A percentile compares a stretch with the other conserved stretches of the same genome.
Conservation (phyloP, 2,797 vertebrate species). For the Labroides dimidiatus region DNA sequence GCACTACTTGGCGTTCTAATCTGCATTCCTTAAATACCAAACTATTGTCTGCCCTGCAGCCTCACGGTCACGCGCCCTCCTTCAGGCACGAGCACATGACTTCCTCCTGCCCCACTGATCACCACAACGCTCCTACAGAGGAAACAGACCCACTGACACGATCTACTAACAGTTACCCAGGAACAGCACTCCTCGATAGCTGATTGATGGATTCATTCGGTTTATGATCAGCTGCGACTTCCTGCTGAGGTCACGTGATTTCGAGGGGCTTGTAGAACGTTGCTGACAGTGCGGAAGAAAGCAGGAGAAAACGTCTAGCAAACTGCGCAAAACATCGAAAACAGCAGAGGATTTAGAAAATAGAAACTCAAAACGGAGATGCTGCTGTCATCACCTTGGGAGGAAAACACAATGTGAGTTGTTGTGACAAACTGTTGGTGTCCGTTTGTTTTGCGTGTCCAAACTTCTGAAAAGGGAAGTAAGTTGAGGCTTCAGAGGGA, state of each 20-base stretch:
- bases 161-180: neutral
- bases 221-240: constrained; percentile 29
- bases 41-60: constrained; percentile 2
- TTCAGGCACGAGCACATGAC: constrained; percentile 65
- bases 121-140: neutral
- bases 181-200: neutral
- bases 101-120: constrained; percentile 17
- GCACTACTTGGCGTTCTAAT: neutral
- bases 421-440: neutral
- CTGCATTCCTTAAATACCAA: constrained; percentile 62
- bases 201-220: neutral
- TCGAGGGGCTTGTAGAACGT: neutral
- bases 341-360: neutral
- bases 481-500: constrained; percentile 18
- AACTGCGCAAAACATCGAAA: neutral
- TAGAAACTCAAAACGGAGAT: constrained; percentile 2
- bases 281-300: neutral
- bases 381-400: neutral
- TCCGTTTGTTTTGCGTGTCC: neutral
- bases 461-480: constrained; percentile 4
- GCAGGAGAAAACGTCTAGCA: neutral
- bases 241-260: constrained; percentile 65
- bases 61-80: constrained; percentile 60
- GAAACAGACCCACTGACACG: neutral
- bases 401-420: constrained; percentile 39